Percentiles rank a stretch among this genome's conserved stretches.
phyloP scores from a whole-genome alignment of 1,140 invertebrate genomes.

The Trinorchestia longiramus region DNA sequence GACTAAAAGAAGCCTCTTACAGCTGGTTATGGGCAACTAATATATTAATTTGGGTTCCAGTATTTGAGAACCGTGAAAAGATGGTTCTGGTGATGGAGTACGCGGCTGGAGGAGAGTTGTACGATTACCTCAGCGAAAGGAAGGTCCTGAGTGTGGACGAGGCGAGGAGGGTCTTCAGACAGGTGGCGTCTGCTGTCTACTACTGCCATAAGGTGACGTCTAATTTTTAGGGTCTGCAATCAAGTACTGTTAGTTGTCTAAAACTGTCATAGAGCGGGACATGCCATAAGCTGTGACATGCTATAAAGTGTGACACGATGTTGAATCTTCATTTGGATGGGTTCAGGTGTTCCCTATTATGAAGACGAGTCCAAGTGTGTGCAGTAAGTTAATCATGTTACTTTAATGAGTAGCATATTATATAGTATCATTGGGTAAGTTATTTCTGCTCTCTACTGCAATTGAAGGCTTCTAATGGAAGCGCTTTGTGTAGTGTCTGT shows the following conservation, averaged over 20 bases:
- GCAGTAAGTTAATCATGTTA: no score
- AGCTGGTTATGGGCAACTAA: neutral
- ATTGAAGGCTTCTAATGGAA: no score
- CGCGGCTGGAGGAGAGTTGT: slow-evolving; percentile 96
- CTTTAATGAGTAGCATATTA: no score
- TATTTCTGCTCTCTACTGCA: no score
- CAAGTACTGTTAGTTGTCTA: slow-evolving; percentile 98
- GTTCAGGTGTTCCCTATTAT: no score
- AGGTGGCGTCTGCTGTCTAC: slow-evolving; percentile 96
- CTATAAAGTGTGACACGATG: no score
- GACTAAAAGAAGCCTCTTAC: no score
- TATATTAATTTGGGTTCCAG: slow-evolving; percentile 72
- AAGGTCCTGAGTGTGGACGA: slow-evolving; percentile 92
- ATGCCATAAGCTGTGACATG: no score
- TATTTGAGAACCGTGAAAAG: slow-evolving; percentile 98
- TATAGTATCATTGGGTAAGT: no score
- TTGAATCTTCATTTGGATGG: no score
- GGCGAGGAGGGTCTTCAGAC: slow-evolving; percentile 94
- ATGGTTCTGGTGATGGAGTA: slow-evolving; percentile 99
- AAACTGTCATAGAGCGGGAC: slow-evolving; percentile 93
- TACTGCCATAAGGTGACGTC: slow-evolving; percentile 92
- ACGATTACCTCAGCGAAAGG: slow-evolving; percentile 95
- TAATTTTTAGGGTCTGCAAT: slow-evolving; percentile 69
- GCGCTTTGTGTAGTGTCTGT: no score
- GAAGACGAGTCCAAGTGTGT: no score